Conservation (phyloP, 2,888 invertebrate species). For the Heliconius sara region DNA sequence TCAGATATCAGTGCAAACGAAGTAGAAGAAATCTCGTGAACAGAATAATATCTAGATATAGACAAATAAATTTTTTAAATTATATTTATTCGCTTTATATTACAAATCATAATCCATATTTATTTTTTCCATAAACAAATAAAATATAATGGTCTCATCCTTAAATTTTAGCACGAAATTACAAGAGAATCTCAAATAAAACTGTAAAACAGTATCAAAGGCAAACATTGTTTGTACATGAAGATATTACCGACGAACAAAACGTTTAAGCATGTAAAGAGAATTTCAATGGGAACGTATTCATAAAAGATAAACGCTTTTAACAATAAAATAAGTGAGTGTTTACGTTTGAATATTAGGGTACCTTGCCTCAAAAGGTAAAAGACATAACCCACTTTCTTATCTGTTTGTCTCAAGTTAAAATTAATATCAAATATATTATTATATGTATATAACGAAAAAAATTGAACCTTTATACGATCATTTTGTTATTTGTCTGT, state of each 20-base stretch:
- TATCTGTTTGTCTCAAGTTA: no score
- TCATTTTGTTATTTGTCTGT: no score
- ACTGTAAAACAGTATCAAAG: constrained; percentile 19
- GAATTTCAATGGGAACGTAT: constrained; percentile 24
- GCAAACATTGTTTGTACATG: constrained; percentile 15
- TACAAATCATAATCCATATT: background rate
- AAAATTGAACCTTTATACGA: no score
- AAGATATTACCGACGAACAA: constrained; percentile 8
- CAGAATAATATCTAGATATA: no score
- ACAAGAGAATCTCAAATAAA: background rate
- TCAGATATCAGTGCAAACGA: no score
- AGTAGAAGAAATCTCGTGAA: no score
- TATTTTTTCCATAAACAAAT: background rate
- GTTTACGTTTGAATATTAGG: constrained; percentile 11
- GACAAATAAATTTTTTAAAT: no score
- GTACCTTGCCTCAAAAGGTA: no score
- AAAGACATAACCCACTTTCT: no score
- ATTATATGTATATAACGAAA: no score
- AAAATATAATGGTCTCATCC: background rate
- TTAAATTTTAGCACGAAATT: background rate
- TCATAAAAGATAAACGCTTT: constrained; percentile 22
- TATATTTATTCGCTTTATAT: background rate
- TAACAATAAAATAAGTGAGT: constrained; percentile 23
- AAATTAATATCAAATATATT: no score
- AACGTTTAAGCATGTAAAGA: constrained; percentile 16